These are phyloP conservation scores for Pachyramphus minor DNA, from an alignment of 2,113 vertebrate species.

Conservation along the genomic window DNA sequence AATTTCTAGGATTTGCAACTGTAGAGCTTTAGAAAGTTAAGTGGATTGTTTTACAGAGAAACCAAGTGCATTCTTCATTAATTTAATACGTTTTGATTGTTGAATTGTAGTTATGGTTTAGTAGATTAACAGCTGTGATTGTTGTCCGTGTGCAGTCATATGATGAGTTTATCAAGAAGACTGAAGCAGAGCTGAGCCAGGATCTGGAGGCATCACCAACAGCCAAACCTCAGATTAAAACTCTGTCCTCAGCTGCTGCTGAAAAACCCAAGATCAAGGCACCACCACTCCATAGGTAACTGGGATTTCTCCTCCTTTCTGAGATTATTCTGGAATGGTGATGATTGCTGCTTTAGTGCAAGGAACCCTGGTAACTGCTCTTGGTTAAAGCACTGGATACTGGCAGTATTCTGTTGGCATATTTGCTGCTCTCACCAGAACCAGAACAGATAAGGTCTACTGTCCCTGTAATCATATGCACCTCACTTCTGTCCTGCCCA, in stretches of 20 bases:
- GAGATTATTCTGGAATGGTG: background rate
- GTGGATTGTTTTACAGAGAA: background rate
- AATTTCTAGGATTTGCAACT: background rate
- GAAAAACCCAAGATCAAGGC: slow-evolving; percentile 80
- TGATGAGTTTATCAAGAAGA: slow-evolving; percentile 94
- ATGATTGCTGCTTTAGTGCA: background rate
- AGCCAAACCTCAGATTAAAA: slow-evolving; percentile 82
- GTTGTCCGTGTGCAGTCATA: slow-evolving; percentile 79
- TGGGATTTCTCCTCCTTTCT: background rate
- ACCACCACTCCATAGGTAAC: slow-evolving; percentile 79
- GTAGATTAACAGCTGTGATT: background rate
- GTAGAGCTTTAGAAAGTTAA: background rate
- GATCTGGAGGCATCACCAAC: slow-evolving; percentile 77
- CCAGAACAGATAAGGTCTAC: background rate
- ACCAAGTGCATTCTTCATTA: background rate
- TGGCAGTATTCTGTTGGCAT: background rate
- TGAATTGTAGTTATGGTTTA: background rate
- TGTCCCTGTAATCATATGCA: background rate
- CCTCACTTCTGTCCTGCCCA: background rate
- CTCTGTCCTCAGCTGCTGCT: slow-evolving; percentile 66
- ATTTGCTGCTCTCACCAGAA: background rate
- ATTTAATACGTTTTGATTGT: background rate
- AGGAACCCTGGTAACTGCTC: background rate
- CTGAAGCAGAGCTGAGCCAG: slow-evolving; percentile 87
- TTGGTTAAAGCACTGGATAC: background rate